phyloP scores from a whole-genome alignment of 2,797 vertebrate genomes.

The Syndactyla subalaris region DNA sequence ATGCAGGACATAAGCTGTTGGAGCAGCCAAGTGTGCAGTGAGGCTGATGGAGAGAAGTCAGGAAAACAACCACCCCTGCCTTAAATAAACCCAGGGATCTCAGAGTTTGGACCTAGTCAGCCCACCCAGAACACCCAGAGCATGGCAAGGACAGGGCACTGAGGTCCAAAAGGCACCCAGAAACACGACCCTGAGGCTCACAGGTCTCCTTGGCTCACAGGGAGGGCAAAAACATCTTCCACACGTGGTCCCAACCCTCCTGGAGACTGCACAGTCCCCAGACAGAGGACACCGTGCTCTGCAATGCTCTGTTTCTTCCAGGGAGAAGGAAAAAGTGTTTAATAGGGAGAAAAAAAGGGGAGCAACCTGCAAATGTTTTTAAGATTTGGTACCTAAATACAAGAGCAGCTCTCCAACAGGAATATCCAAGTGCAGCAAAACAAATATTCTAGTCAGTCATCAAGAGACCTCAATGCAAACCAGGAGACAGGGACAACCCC shows the following conservation, averaged over 20 bases:
- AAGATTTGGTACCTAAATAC: not conserved
- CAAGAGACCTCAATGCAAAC: not conserved
- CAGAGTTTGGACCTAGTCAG: not conserved
- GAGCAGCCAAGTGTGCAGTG: accelerated
- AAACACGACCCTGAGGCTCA: not conserved
- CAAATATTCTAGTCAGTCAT: not conserved
- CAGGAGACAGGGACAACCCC: not conserved
- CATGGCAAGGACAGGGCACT: not conserved
- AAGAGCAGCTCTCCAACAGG: not conserved
- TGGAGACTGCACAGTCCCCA: accelerated
- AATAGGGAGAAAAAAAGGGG: not conserved
- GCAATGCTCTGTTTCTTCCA: not conserved
- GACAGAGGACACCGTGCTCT: not conserved
- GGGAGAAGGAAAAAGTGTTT: not conserved
- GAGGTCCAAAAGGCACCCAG: not conserved
- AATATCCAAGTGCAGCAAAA: not conserved
- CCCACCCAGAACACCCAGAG: not conserved
- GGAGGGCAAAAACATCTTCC: not conserved
- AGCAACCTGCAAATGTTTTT: not conserved
- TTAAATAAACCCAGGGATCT: not conserved
- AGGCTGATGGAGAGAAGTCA: not conserved
- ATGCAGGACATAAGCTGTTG: accelerated
- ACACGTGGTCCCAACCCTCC: not conserved
- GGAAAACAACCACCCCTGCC: not conserved
- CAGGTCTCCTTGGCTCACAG: not conserved